Evolutionary conservation across 1,140 invertebrate genomes (phyloP).

Genomic region (Solenopsis invicta): DNA sequence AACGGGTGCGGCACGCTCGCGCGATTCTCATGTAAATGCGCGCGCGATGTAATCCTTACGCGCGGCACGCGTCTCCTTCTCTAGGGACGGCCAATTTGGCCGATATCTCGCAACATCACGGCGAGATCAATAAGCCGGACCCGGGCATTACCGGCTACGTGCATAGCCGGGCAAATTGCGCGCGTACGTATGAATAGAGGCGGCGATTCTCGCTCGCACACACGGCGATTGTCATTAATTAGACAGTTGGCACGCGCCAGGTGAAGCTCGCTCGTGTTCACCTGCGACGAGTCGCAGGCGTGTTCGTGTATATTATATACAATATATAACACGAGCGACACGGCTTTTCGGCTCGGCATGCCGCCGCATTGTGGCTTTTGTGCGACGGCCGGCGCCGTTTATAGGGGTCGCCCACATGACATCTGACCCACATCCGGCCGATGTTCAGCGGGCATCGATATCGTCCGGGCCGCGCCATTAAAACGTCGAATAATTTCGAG

Average conservation of each 20-base stretch:
- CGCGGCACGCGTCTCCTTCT: slow-evolving; percentile 11
- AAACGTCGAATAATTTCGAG: slow-evolving; percentile 42
- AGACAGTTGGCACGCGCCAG: slow-evolving; percentile 83
- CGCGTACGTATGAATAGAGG: slow-evolving; percentile 55
- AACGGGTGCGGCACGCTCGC: not conserved
- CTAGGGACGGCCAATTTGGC: slow-evolving; percentile 24
- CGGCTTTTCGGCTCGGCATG: slow-evolving; percentile 40
- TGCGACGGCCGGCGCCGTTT: slow-evolving; percentile 50
- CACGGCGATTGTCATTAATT: slow-evolving; percentile 82
- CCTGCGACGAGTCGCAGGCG: slow-evolving; percentile 78
- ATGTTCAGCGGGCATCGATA: slow-evolving; percentile 68
- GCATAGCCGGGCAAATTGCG: slow-evolving; percentile 47
- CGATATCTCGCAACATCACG: slow-evolving; percentile 37
- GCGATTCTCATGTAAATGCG: slow-evolving; percentile 50
- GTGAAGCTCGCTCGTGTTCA: slow-evolving; percentile 78
- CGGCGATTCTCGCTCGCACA: slow-evolving; percentile 36
- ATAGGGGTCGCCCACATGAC: slow-evolving; percentile 79
- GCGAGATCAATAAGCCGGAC: slow-evolving; percentile 46
- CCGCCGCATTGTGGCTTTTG: slow-evolving; percentile 55
- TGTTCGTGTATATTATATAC: slow-evolving; percentile 38
- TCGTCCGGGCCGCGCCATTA: slow-evolving; percentile 55
- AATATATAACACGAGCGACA: slow-evolving; percentile 4
- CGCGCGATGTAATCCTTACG: slow-evolving; percentile 28
- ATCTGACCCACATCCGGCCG: slow-evolving; percentile 82
- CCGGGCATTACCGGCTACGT: slow-evolving; percentile 42